Conservation (phyloP, 2,888 invertebrate species). For the Yponomeuta evonymella region DNA sequence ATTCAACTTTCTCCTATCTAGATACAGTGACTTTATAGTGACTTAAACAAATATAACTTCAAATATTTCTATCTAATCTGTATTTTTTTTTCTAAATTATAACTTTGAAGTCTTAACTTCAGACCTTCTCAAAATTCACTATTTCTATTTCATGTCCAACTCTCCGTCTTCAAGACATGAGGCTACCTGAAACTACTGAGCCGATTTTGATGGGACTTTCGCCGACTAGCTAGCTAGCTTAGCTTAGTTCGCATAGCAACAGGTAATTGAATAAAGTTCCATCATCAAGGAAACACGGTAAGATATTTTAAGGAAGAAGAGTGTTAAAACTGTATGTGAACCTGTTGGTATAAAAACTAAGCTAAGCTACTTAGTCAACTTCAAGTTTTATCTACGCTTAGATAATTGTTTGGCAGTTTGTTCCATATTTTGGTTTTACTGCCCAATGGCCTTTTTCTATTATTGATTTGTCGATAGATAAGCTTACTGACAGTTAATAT, state of each 20-base stretch:
- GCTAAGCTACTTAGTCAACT: not conserved
- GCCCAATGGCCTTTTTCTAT: no score
- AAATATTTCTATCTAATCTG: no score
- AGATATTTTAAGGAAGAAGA: not conserved
- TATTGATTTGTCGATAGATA: no score
- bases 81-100: no score
- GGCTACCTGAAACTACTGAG: not conserved
- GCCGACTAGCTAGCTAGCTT: conserved; percentile 1
- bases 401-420: not conserved
- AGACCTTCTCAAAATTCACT: not conserved
- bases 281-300: not conserved
- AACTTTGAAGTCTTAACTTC: not conserved
- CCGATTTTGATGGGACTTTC: not conserved
- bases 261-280: not conserved
- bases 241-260: conserved; percentile 2
- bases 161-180: not conserved
- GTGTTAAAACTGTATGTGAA: not conserved
- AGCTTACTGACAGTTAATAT: no score
- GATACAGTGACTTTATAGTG: no score
- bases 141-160: conserved; percentile 2
- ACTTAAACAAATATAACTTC: no score
- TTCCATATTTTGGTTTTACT: not conserved
- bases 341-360: not conserved
- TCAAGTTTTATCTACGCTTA: not conserved
- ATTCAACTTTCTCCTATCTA: no score